Percentiles rank a stretch among this genome's conserved stretches.
Evolutionary conservation across 2,888 invertebrate species (phyloP).

Genomic region (Philaethria dido): DNA sequence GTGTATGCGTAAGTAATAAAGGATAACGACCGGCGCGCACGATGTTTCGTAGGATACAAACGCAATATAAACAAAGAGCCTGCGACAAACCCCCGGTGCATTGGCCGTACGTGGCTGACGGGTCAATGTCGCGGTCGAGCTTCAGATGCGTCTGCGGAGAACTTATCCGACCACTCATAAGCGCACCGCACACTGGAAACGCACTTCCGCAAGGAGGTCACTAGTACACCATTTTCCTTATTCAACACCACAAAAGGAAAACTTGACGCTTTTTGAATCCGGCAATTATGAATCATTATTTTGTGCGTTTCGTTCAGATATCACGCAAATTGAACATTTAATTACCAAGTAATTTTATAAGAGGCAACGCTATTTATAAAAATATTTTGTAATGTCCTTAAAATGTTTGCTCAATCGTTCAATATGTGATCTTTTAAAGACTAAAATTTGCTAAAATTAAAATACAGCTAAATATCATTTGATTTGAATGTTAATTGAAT

Average conservation of each 20-base stretch:
- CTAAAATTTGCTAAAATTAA: no score
- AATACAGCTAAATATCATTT: no score
- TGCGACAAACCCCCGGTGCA: slow-evolving; percentile 76
- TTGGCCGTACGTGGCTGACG: slow-evolving; percentile 77
- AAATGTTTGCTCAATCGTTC: not conserved
- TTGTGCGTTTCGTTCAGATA: slow-evolving; percentile 35
- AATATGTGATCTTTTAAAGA: no score
- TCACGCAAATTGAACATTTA: slow-evolving; percentile 13
- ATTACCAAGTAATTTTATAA: slow-evolving; percentile 1
- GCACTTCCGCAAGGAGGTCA: slow-evolving; percentile 71
- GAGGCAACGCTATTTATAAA: not conserved
- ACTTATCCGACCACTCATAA: slow-evolving; percentile 66
- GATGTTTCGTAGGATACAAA: slow-evolving; percentile 64
- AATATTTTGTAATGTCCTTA: not conserved
- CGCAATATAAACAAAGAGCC: slow-evolving; percentile 77
- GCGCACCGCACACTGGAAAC: slow-evolving; percentile 58
- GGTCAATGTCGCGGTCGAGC: slow-evolving; percentile 81
- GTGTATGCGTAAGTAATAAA: slow-evolving; percentile 18
- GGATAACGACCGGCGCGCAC: slow-evolving; percentile 35
- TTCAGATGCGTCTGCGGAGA: slow-evolving; percentile 72
- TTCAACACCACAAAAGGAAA: slow-evolving; percentile 41
- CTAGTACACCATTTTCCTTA: slow-evolving; percentile 57
- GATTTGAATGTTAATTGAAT: no score
- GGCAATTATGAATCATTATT: slow-evolving; percentile 46
- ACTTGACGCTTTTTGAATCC: slow-evolving; percentile 37